Evolutionary conservation across 2,797 vertebrate species (phyloP).

Genomic region (Thripadectes ignobilis): DNA sequence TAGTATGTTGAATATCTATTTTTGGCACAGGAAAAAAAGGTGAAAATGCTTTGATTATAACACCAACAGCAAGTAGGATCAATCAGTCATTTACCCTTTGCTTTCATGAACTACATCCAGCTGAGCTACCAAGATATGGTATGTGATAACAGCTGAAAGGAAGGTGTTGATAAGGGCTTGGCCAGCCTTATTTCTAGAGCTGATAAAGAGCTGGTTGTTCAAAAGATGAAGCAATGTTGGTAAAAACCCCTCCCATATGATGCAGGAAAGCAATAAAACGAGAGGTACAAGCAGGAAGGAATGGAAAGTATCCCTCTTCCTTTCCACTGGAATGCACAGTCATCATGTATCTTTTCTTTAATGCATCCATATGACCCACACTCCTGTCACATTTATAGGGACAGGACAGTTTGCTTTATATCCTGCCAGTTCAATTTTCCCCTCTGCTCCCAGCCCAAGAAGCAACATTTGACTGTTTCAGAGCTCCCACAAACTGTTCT

Average conservation of each 20-base stretch:
- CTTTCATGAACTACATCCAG: background rate
- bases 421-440: background rate
- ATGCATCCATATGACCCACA: background rate
- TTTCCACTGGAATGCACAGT: background rate
- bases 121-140: background rate
- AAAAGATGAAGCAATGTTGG: background rate
- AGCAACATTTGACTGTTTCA: slow-evolving; percentile 20
- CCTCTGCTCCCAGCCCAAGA: background rate
- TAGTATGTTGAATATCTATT: background rate
- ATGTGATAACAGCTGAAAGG: background rate
- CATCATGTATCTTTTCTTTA: background rate
- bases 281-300: background rate
- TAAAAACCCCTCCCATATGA: background rate
- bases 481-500: slow-evolving; percentile 20
- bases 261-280: background rate
- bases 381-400: fast-evolving
- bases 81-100: background rate
- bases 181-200: background rate
- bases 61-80: background rate
- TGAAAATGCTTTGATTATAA: background rate
- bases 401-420: background rate
- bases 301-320: background rate
- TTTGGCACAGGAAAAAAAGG: background rate
- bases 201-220: slow-evolving; percentile 1
- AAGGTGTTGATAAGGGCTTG: background rate